Percentiles rank a stretch among this genome's conserved stretches.
These are phyloP conservation scores for Tethea ocularis DNA, from an alignment of 2,888 invertebrate species.

Conservation along the genomic window DNA sequence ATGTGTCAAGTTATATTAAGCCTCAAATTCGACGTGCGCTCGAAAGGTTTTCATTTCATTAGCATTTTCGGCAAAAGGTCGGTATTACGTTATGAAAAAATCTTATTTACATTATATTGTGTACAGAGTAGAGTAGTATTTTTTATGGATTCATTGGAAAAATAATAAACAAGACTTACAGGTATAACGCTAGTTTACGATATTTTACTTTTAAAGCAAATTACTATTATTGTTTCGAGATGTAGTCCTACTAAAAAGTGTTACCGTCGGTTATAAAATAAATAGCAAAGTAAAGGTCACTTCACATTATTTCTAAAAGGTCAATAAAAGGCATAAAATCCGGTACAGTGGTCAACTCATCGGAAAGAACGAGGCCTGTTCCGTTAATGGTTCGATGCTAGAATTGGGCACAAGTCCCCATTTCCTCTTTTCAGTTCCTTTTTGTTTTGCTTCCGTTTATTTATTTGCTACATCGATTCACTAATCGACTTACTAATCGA, in stretches of 20 bases:
- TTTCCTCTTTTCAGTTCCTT: neutral
- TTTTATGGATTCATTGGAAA: neutral
- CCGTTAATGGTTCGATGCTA: neutral
- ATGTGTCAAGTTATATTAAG: constrained; percentile 10
- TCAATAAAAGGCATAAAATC: neutral
- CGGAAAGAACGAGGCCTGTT: neutral
- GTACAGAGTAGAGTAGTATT: neutral
- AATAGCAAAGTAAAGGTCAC: neutral
- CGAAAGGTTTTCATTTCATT: constrained; percentile 33
- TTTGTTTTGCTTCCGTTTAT: neutral
- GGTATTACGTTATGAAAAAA: neutral
- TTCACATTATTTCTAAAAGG: neutral
- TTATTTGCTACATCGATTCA: neutral
- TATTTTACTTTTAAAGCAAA: no score
- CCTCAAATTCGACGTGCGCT: constrained; percentile 17
- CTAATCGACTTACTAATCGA: neutral
- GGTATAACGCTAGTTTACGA: no score
- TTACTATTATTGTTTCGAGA: neutral
- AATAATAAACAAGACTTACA: neutral
- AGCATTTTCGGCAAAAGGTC: constrained; percentile 15
- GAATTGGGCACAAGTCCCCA: constrained; percentile 1
- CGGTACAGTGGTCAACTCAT: neutral
- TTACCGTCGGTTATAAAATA: neutral
- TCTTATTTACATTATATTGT: neutral
- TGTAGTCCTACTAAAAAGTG: neutral